These are phyloP conservation scores for Serranus cabrilla DNA, from an alignment of 2,797 vertebrate species.

Conservation along the genomic window DNA sequence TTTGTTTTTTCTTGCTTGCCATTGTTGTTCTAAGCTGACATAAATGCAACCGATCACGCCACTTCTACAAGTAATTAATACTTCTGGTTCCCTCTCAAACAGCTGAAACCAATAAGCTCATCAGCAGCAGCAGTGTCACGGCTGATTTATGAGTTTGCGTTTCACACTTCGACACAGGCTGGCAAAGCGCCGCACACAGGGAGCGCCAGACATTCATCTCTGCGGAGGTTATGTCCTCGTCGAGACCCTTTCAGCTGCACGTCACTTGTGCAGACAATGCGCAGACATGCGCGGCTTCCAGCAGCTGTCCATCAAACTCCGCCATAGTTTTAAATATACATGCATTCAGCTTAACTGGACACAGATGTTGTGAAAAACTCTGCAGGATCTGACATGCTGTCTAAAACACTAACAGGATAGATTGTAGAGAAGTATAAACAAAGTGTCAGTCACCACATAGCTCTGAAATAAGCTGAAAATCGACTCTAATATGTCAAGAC, in stretches of 20 bases:
- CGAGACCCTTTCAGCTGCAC: slow-evolving; percentile 44
- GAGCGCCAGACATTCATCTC: slow-evolving; percentile 46
- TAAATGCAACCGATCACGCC: slow-evolving; percentile 47
- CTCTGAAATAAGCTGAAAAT: slow-evolving; percentile 34
- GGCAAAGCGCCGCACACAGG: slow-evolving; percentile 53
- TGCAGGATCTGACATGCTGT: slow-evolving; percentile 62
- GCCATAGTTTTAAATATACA: slow-evolving; percentile 48
- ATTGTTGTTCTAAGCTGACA: slow-evolving; percentile 50
- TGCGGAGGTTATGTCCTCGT: slow-evolving; percentile 52
- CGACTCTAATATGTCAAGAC: slow-evolving; percentile 46
- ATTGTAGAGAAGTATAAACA: slow-evolving; percentile 67
- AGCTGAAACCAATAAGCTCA: slow-evolving; percentile 79
- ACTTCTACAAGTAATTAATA: slow-evolving; percentile 59
- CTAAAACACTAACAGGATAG: slow-evolving; percentile 57
- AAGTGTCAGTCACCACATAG: slow-evolving; percentile 60
- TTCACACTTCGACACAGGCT: slow-evolving; percentile 49
- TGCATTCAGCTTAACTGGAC: slow-evolving; percentile 62
- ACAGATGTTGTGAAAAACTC: slow-evolving; percentile 70
- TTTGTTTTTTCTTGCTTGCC: slow-evolving; percentile 25
- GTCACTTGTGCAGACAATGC: slow-evolving; percentile 56
- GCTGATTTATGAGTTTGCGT: slow-evolving; percentile 70
- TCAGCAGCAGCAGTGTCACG: slow-evolving; percentile 62
- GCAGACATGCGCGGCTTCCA: slow-evolving; percentile 59
- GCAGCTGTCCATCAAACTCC: slow-evolving; percentile 66
- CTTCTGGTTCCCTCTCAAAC: slow-evolving; percentile 44